Base-by-base conservation (phyloP, 1,140 invertebrate genomes). In the Pararge aegeria region DNA sequence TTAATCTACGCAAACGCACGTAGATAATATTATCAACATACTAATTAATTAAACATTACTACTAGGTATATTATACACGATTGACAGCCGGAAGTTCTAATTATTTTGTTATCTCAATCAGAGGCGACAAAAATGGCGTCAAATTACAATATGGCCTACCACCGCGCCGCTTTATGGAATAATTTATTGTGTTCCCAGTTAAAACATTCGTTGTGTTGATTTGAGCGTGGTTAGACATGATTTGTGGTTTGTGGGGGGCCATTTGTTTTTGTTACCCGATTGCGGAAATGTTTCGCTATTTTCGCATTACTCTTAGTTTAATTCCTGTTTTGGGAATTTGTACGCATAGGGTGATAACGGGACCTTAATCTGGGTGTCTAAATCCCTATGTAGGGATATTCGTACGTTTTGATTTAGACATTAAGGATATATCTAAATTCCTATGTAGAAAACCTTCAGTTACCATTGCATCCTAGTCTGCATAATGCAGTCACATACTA, bases 81-180 rank as follows among this genome's bases (percentile, higher is more conserved):
- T 19, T 58, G 34, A 51, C 48, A 51, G 29, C 48, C 55, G 55
- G 55, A 58, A 58, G 55, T 48, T 27, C 21, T 50, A 51, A 58
- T 49, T n/a, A n/a, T n/a, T n/a, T 50, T 38, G 46, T 40, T 58
- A 58, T 51, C 46, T 40, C 46, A 51, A 50, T 50, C 46, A 50
- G 46, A 10, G 30, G 55, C 34, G 55, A 57, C 55, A 57, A 57
- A 57, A 57, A 57, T 57, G 55, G 30, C 46, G 18, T 15, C 37
- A 44, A 59, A 59, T 59, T 52, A 59, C 56, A 52, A 59, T 29
- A 40, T 59, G 48, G 24, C 38, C 10, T 24, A 42, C 13, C 6
- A n/a, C 6, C 19, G 34, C n/a, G 34, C 19, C 30, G 34, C 34
- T 34, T 13, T 20, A 12, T 20, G 37, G 38, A 55, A 59, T 59